Evolutionary conservation across 1,140 invertebrate species (phyloP).

Genomic region (Adelges cooleyi): DNA sequence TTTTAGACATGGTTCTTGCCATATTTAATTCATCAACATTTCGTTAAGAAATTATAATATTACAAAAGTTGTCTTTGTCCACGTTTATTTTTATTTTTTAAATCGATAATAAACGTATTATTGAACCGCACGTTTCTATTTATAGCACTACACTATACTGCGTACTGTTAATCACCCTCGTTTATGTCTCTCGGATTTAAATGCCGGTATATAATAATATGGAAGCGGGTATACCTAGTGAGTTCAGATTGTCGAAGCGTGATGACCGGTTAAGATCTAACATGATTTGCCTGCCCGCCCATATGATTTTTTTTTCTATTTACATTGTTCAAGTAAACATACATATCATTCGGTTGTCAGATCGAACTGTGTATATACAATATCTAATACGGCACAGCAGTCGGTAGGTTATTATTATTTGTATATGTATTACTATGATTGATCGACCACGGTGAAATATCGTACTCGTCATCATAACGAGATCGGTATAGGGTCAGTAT

Average conservation of each 20-base stretch:
- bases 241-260: neutral
- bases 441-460: constrained; percentile 16
- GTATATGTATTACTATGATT: neutral
- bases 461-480: neutral
- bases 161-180: too few relatives aligned
- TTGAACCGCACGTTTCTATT: too few relatives aligned
- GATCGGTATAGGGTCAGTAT: neutral
- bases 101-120: too few relatives aligned
- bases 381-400: constrained; percentile 22
- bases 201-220: too few relatives aligned
- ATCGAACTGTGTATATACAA: neutral
- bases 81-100: too few relatives aligned
- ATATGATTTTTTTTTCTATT: constrained; percentile 17
- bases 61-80: too few relatives aligned
- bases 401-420: constrained; percentile 5
- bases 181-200: too few relatives aligned
- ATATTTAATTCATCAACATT: too few relatives aligned
- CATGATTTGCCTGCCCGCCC: constrained; percentile 21
- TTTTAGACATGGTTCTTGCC: too few relatives aligned
- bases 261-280: constrained; percentile 8
- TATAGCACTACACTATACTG: too few relatives aligned
- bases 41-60: too few relatives aligned
- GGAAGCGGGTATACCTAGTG: neutral
- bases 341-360: constrained; percentile 15
- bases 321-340: constrained; percentile 18